Base-by-base conservation (phyloP, 2,797 vertebrate species). In the Sebastes nivosus region DNA sequence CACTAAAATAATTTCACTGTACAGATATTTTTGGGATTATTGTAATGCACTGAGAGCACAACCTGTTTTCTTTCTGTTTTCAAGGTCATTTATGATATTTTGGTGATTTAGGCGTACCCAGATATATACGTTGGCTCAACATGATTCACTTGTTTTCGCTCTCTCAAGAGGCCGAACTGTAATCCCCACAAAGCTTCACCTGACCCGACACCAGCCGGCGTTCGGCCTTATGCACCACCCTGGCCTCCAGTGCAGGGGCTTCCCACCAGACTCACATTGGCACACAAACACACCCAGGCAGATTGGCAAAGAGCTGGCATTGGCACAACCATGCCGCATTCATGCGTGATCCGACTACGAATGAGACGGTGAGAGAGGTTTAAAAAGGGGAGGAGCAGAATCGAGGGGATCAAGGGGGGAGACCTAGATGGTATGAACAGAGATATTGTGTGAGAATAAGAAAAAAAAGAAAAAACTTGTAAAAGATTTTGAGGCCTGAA, bases 291-390 rank as follows among this genome's bases (percentile, higher is more conserved):
- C 87, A 88, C 88, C 89, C 91, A 80, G 82, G 85, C 90, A 91
- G 85, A 90, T 92, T 95, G 95, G 95, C 95, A 96, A 91, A 94
- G 92, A 83, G 83, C 94, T 95, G 95, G 95, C 92, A 92, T 88
- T 94, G 95, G 95, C 93, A 96, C 94, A 92, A 92, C 93, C 93
- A 88, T 95, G 95, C 95, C 93, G 96, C 95, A 96, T 95, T 94
- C 91, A 89, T 84, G 90, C 94, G 94, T 96, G 96, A 94, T 93
- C 89, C 54, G 94, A 95, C 94, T 96, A 90, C 79, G 80, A 95
- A 96, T 93, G 90, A 94, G 92, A 82, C 5, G 46, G 72, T 77
- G 89, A 85, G 86, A 91, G 84, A 91, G 89, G 83, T 92, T 90
- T 89, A 85, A 90, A 84, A 88, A 82, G 86, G 78, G 83, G 87